Conservation (phyloP, 2,113 vertebrate species). For the Solea senegalensis region DNA sequence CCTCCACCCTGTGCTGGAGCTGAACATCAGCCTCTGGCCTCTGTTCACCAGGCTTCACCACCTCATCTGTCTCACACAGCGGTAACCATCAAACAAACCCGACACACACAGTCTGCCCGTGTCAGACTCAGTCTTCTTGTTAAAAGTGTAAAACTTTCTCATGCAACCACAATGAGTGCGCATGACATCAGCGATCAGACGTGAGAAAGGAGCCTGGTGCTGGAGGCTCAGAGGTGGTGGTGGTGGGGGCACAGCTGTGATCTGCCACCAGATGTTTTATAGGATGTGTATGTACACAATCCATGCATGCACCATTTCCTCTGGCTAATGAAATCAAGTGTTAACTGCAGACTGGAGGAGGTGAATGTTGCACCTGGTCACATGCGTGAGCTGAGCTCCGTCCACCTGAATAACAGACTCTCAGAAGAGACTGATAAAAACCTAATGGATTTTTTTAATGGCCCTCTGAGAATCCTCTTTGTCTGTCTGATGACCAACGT, state of each 20-base stretch:
- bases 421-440: neutral
- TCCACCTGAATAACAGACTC: neutral
- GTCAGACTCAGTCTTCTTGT: neutral
- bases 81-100: slow-evolving; percentile 1
- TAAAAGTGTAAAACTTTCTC: slow-evolving; percentile 14
- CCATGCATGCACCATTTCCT: neutral
- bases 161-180: slow-evolving; percentile 14
- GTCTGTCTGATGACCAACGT: neutral
- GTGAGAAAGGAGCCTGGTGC: neutral
- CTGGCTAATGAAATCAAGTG: neutral
- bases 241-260: neutral
- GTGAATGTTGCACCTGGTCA: neutral
- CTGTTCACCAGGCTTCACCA: slow-evolving; percentile 17
- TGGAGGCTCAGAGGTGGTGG: neutral
- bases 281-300: neutral
- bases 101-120: neutral
- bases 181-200: slow-evolving; percentile 21
- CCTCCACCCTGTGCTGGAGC: slow-evolving; percentile 26
- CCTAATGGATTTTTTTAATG: neutral
- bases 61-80: slow-evolving; percentile 1
- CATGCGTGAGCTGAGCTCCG: neutral
- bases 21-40: neutral
- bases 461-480: neutral
- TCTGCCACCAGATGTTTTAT: neutral
- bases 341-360: neutral